Evolutionary conservation across 1,140 invertebrate species (phyloP), one percentile per base, ranked within the genome.

Genomic region (Lasaia peninsularis): DNA sequence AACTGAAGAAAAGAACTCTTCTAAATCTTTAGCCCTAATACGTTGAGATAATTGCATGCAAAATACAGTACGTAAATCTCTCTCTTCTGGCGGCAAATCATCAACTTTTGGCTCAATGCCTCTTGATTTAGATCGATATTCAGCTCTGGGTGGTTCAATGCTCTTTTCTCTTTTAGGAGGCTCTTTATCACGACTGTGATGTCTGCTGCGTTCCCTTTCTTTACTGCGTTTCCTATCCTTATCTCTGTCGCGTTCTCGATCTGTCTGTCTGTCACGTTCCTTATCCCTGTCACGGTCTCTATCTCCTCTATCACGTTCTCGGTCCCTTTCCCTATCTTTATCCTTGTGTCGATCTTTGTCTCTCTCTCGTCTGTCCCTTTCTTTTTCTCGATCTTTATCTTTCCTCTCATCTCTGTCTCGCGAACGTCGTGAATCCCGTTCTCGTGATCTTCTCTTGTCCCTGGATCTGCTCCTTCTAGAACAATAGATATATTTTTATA

Each of bases 1-100:
- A 58, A 99, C 98, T 56, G 97, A 96, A 2, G 97, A 98, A 81
- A 99, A 99, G 86, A 99, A 99, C 88, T 99, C 98, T 91, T 99
- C 98, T 32, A 99, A 90, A 87, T 99, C 98, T 58, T 98, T 93
- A 8, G 96, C 96, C 59, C 98, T 92, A 68, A 99, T 97, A 67
- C 97, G 92, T 74, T 98, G 96, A 58, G 98, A 97, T 31, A 99
- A 83, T 84, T 99, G 97, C 95, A 99, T 98, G 85, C 98, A 99
- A 86, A 99, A 99, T 8, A 99, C 97, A 18, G 99, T 99, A 10
- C 99, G 91, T 0, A 98, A 95, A 93, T 99, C 99, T 59, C 98
- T 91, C 89, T 99, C 99, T 90, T 99, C 99, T 5, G 98, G 96
- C 35, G 98, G 97, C 18, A 99, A 86, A 69, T 99, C 96, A 67